Base-by-base conservation (phyloP, 2,113 vertebrate species). In the Parotia lawesii region DNA sequence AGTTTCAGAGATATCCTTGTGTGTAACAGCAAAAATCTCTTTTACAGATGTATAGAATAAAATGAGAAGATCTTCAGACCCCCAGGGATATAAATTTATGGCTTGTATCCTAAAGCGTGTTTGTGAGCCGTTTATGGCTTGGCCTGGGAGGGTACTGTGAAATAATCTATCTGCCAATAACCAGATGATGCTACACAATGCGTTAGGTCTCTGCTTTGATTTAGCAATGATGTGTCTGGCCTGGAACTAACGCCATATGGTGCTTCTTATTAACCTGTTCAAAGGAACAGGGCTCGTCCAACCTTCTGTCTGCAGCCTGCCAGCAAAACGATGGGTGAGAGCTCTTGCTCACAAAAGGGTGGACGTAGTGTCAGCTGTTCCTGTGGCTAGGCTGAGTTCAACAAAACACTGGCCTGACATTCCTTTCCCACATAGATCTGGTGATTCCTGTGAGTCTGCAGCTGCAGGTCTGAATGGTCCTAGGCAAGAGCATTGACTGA, bases 121-220 rank as follows among this genome's bases (percentile, higher is more conserved):
- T 88, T 81, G 48, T 73, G 61, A 80, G 60, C 60, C 0, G 3
- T 48, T 94, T 48, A 92, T 84, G 71, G 38, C 61, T 86, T 0
- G 0, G 29, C 69, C 57, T 72, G 15, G 16, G 91, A 87, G 87
- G 66, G 56, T 51, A 27, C 50, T 87, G 65, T 92, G 94, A 50
- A 79, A 91, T 91, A 89, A 95, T 95, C 89, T 75, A n/a, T 89
- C 71, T 96, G 87, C 92, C 82, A 94, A 62, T 87, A 91, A 91
- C 74, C 75, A 85, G 78, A 45, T 62, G 58, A 79, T 45, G 66
- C n/a, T 95, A 62, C 62, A 94, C 54, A 83, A 76, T 58, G 33
- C 28, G 28, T 79, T 89, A 79, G 40, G 31, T 76, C 75, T 87
- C 62, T 61, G 9, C 50, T 91, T 87, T 85, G 62, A 76, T 91